These are phyloP conservation scores for Drosophila parvula DNA, from an alignment of 1,140 invertebrate genomes.

Conservation along the genomic window DNA sequence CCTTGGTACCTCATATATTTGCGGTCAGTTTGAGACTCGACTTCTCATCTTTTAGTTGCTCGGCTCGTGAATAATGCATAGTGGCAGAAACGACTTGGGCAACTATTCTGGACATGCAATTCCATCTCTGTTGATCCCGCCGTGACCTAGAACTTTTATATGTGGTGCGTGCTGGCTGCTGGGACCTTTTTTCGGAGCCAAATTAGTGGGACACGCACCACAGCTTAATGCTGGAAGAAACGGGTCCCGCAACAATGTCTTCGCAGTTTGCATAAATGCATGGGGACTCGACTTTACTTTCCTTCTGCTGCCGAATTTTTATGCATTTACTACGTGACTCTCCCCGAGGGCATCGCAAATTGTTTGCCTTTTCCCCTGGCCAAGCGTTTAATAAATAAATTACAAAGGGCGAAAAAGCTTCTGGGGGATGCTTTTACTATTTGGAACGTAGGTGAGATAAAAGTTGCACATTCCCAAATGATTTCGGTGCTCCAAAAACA, in stretches of 20 bases:
- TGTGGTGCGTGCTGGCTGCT: slow-evolving; percentile 58
- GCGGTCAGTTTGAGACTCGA: not conserved
- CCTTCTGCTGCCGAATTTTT: slow-evolving; percentile 66
- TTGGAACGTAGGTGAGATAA: slow-evolving; percentile 15
- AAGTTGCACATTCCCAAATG: slow-evolving; percentile 5
- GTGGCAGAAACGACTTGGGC: slow-evolving; percentile 41
- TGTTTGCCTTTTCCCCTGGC: slow-evolving; percentile 33
- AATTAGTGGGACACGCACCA: slow-evolving; percentile 70
- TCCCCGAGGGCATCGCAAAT: slow-evolving; percentile 24
- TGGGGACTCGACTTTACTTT: slow-evolving; percentile 40
- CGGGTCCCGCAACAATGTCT: slow-evolving; percentile 39
- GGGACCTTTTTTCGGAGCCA: slow-evolving; percentile 37
- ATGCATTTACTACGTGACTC: slow-evolving; percentile 72
- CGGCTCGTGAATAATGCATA: slow-evolving; percentile 57
- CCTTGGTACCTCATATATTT: not conserved
- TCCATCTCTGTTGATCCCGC: slow-evolving; percentile 37
- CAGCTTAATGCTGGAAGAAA: slow-evolving; percentile 37
- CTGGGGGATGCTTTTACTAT: slow-evolving; percentile 14
- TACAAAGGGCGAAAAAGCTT: slow-evolving; percentile 27
- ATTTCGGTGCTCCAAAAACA: not conserved
- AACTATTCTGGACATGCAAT: slow-evolving; percentile 66
- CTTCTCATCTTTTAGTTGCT: not conserved
- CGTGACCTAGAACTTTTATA: slow-evolving; percentile 60
- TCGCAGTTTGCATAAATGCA: slow-evolving; percentile 70
- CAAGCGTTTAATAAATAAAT: slow-evolving; percentile 75